Percentiles rank a stretch among this genome's conserved stretches.
Conservation (phyloP, 2,797 vertebrate genomes). For the Chrosomus eos region DNA sequence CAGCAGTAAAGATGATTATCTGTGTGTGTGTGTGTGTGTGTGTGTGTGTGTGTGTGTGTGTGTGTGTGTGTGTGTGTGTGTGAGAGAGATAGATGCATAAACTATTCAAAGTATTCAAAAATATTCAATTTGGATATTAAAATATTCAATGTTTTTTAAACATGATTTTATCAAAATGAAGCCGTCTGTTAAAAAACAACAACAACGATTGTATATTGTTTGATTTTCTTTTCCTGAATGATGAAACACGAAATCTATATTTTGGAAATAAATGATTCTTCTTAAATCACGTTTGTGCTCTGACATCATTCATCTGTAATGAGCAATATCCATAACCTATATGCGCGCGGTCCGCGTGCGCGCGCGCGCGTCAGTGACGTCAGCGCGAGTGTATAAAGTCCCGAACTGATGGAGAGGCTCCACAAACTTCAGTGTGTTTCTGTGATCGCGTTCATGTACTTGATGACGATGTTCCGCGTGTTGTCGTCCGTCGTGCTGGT, state of each 20-base stretch:
- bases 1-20: background rate
- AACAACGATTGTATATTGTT: background rate
- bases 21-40: background rate
- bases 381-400: constrained; percentile 21
- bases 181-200: background rate
- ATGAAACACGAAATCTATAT: background rate
- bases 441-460: background rate
- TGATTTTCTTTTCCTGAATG: background rate
- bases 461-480: constrained; percentile 30
- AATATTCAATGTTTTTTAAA: background rate
- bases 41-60: too few relatives aligned
- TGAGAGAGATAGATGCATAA: background rate
- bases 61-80: too few relatives aligned
- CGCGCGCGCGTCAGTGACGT: background rate
- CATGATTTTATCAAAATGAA: background rate
- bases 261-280: background rate
- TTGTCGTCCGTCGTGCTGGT: constrained; percentile 15
- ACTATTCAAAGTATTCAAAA: too few relatives aligned
- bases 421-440: background rate
- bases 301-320: background rate
- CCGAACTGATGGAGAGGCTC: background rate
- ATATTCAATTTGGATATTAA: background rate
- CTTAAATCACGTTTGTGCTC: background rate
- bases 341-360: too few relatives aligned
- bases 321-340: too few relatives aligned